Conservation (phyloP, 2,888 invertebrate species). For the Drosophila limbata region DNA sequence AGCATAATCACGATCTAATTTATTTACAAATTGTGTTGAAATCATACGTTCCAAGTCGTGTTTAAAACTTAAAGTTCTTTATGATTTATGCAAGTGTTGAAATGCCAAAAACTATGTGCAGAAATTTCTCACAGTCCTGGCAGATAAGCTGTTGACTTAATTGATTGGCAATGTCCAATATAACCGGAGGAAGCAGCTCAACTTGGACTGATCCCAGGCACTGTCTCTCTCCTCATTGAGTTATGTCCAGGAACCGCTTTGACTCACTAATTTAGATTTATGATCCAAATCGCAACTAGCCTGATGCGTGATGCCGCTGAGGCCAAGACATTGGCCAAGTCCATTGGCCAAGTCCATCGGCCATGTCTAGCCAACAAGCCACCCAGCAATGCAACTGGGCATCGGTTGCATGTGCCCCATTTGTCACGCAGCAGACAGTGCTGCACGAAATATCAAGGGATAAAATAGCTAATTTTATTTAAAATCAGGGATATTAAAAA, state of each 20-base stretch:
- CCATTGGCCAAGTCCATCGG: constrained; percentile 21
- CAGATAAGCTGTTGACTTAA: constrained; percentile 47
- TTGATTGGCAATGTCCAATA: constrained; percentile 64
- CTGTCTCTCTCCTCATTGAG: constrained; percentile 13
- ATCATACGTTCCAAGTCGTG: constrained; percentile 80
- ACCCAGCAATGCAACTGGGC: constrained; percentile 44
- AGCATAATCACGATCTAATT: constrained; percentile 83
- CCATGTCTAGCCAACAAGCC: constrained; percentile 34
- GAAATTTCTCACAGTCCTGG: constrained; percentile 69
- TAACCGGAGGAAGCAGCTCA: constrained; percentile 26
- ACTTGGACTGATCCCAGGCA: constrained; percentile 21
- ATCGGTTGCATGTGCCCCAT: constrained; percentile 68
- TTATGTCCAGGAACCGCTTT: constrained; percentile 60
- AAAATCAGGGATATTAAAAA: too few species aligned
- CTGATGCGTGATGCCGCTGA: constrained; percentile 78
- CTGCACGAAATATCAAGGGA: not conserved
- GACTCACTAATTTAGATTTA: constrained; percentile 82
- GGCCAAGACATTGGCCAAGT: constrained; percentile 17
- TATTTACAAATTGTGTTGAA: constrained; percentile 83
- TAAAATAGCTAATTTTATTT: not conserved
- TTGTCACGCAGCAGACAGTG: constrained; percentile 62
- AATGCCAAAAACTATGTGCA: constrained; percentile 54
- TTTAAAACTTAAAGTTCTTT: constrained; percentile 70
- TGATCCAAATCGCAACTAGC: constrained; percentile 68
- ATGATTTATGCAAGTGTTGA: constrained; percentile 76